Conservation (phyloP, 2,113 vertebrate species). For the Spermophilus dauricus region DNA sequence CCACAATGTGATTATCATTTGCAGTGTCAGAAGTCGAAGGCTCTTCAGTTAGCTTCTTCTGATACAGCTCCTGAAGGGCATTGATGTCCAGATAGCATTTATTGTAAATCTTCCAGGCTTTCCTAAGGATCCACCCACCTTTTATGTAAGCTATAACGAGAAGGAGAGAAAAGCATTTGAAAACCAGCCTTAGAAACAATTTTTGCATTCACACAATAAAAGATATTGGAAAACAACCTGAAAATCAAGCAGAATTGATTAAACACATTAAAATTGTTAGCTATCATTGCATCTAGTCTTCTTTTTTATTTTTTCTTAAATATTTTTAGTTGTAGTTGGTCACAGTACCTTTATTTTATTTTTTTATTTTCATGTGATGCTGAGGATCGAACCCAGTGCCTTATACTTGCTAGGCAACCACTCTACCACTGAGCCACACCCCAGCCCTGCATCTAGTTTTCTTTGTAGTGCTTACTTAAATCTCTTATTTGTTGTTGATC, state of each 20-base stretch:
- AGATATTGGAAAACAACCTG: not conserved
- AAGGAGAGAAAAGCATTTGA: constrained; percentile 44
- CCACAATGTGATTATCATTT: constrained; percentile 94
- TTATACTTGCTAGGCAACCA: too few species aligned
- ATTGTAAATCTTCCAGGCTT: constrained; percentile 99
- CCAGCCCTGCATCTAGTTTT: not conserved
- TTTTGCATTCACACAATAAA: not conserved
- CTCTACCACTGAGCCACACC: too few species aligned
- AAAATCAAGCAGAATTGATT: not conserved
- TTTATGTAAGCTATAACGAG: constrained; percentile 94
- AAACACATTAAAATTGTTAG: not conserved
- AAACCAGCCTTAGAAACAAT: not conserved
- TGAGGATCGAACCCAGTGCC: too few species aligned
- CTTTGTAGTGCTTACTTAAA: not conserved
- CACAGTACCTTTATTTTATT: too few species aligned
- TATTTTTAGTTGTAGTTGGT: too few species aligned
- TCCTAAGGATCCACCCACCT: constrained; percentile 99
- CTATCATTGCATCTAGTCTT: not conserved
- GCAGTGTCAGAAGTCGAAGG: constrained; percentile 92
- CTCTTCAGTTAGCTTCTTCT: constrained; percentile 92
- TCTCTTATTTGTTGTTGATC: not conserved
- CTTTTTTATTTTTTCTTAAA: not conserved
- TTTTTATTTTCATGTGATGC: too few species aligned
- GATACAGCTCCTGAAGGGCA: constrained; percentile 94
- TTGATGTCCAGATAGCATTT: constrained; percentile 99